Percentiles rank a stretch among this genome's conserved stretches.
Conservation (phyloP, 2,888 invertebrate genomes). For the Cerastis rubricosa region DNA sequence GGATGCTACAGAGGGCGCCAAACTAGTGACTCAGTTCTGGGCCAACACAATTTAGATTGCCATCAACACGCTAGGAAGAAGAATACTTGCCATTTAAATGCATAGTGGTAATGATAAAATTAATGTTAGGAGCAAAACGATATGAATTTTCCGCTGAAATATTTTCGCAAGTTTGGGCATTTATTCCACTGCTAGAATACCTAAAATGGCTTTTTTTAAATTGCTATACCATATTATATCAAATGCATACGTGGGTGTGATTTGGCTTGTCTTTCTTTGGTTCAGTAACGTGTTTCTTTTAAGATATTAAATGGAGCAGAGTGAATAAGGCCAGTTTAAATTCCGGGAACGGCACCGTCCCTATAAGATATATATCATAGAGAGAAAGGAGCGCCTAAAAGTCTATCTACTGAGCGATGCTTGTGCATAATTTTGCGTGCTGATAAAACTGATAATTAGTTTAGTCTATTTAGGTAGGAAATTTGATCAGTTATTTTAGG, state of each 20-base stretch:
- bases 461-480: too few species aligned
- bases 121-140: neutral
- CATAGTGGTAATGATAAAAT: neutral
- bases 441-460: too few species aligned
- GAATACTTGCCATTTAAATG: neutral
- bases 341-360: neutral
- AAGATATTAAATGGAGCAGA: neutral
- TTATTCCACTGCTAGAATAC: neutral
- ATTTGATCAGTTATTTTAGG: too few species aligned
- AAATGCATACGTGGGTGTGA: too few species aligned
- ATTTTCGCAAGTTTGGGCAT: neutral
- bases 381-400: neutral
- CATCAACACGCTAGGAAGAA: too few species aligned
- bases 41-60: too few species aligned
- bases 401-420: neutral
- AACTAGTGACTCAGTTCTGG: too few species aligned
- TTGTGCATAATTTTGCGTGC: too few species aligned
- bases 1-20: too few species aligned
- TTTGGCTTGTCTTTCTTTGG: neutral
- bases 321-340: neutral
- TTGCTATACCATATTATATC: too few species aligned
- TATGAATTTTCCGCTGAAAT: neutral
- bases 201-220: too few species aligned
- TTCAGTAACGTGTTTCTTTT: neutral
- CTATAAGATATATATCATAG: too few species aligned